These are phyloP conservation scores for Vidua chalybeata DNA, from an alignment of 2,113 vertebrate species.

Conservation along the genomic window DNA sequence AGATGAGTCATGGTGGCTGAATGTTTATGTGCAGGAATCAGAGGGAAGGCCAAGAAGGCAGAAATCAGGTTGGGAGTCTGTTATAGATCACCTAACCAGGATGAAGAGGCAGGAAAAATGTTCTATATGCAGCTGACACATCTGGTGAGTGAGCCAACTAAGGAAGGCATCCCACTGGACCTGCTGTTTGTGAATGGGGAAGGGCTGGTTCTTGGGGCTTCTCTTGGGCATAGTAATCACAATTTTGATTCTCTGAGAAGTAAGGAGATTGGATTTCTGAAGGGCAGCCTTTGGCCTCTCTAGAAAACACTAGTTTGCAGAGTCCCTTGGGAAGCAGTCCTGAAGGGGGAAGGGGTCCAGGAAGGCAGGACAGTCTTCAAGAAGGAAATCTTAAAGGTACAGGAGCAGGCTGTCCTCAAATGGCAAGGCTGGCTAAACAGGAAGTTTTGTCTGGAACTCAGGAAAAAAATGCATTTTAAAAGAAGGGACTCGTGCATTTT, in stretches of 20 bases:
- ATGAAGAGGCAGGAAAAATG: not conserved
- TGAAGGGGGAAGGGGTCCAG: not conserved
- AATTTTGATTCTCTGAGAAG: not conserved
- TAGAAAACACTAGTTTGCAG: not conserved
- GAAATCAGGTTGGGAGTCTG: not conserved
- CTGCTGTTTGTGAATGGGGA: not conserved
- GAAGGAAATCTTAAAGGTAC: not conserved
- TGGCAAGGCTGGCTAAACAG: not conserved
- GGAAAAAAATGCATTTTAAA: not conserved
- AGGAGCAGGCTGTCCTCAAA: not conserved
- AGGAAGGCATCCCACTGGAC: not conserved
- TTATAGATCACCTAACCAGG: not conserved
- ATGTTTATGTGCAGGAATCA: not conserved
- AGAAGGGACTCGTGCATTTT: not conserved
- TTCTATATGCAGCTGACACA: not conserved
- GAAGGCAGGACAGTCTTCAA: not conserved
- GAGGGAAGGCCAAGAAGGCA: not conserved
- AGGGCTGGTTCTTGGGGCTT: not conserved
- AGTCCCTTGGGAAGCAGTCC: not conserved
- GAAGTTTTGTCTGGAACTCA: not conserved
- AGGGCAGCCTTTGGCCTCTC: not conserved
- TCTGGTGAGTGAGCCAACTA: not conserved
- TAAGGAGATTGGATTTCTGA: not conserved
- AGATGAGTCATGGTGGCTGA: not conserved
- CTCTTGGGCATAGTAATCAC: not conserved